Conservation (phyloP, 2,797 vertebrate species). For the Cyprinella venusta region DNA sequence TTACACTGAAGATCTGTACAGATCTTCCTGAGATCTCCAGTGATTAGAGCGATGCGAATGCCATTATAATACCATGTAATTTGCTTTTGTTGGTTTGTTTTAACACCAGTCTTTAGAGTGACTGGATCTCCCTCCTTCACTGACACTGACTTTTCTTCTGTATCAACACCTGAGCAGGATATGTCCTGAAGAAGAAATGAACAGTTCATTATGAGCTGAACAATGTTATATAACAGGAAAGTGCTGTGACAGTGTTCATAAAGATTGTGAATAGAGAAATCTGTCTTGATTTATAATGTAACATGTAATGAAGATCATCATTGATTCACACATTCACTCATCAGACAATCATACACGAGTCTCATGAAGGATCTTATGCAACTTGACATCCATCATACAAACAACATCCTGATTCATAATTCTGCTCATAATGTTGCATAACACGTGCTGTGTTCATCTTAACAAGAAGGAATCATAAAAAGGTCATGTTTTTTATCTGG, state of each 20-base stretch:
- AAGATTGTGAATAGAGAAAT: not conserved
- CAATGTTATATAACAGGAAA: not conserved
- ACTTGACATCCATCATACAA: not conserved
- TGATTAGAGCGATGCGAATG: not conserved
- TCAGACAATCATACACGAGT: not conserved
- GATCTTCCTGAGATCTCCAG: fast-evolving
- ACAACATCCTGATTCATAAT: not conserved
- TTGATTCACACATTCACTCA: not conserved
- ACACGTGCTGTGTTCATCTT: not conserved
- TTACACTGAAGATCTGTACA: not conserved
- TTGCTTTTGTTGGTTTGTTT: not conserved
- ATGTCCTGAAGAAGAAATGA: not conserved
- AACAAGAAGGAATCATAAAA: no score
- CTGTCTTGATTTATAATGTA: fast-evolving
- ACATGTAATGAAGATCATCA: no score
- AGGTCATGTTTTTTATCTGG: no score
- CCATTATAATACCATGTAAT: not conserved
- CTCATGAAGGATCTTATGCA: no score
- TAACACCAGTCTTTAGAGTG: not conserved
- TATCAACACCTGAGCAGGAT: not conserved
- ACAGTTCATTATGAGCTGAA: not conserved
- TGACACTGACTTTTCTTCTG: fast-evolving
- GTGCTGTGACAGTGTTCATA: not conserved
- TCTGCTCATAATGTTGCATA: not conserved
- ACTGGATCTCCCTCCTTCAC: not conserved